A percentile compares a stretch with the other conserved stretches of the same genome.
Evolutionary conservation across 2,797 vertebrate genomes (phyloP).

Genomic region (Centroberyx gerrardi): DNA sequence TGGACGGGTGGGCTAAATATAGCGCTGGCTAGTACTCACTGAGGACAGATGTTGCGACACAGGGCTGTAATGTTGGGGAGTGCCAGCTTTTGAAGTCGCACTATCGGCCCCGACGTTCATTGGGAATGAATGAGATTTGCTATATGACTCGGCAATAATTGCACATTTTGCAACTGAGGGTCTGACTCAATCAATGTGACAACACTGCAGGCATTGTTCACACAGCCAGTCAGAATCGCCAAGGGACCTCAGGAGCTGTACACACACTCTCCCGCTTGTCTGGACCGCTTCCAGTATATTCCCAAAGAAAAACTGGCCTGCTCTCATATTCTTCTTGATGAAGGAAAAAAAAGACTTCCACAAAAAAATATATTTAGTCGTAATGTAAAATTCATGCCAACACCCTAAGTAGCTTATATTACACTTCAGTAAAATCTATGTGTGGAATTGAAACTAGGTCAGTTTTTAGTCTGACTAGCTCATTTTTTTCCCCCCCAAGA

Average conservation of each 20-base stretch:
- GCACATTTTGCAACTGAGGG: conserved; percentile 42
- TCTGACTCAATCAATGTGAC: conserved; percentile 68
- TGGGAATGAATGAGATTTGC: conserved; percentile 52
- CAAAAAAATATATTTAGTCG: conserved; percentile 38
- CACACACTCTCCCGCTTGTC: conserved; percentile 49
- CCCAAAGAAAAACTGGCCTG: conserved; percentile 57
- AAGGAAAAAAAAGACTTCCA: conserved; percentile 38
- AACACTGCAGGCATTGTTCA: conserved; percentile 69
- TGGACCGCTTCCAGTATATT: conserved; percentile 61
- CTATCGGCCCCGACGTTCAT: conserved; percentile 38
- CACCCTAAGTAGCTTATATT: neutral
- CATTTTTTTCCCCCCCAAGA: neutral
- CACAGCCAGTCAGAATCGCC: conserved; percentile 54
- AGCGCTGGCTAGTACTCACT: conserved; percentile 69
- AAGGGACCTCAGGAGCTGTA: conserved; percentile 51
- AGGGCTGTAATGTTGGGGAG: conserved; percentile 54
- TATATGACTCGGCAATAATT: conserved; percentile 64
- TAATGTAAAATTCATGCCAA: conserved; percentile 44
- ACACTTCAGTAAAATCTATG: conserved; percentile 25
- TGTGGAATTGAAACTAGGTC: conserved; percentile 6
- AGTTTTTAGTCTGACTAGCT: neutral
- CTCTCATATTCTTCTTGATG: conserved; percentile 41
- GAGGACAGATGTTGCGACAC: conserved; percentile 80
- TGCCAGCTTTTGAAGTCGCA: conserved; percentile 40
- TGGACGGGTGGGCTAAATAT: conserved; percentile 79